Conservation (phyloP, 2,797 vertebrate species). For the Scolopax bukidnonensis region DNA sequence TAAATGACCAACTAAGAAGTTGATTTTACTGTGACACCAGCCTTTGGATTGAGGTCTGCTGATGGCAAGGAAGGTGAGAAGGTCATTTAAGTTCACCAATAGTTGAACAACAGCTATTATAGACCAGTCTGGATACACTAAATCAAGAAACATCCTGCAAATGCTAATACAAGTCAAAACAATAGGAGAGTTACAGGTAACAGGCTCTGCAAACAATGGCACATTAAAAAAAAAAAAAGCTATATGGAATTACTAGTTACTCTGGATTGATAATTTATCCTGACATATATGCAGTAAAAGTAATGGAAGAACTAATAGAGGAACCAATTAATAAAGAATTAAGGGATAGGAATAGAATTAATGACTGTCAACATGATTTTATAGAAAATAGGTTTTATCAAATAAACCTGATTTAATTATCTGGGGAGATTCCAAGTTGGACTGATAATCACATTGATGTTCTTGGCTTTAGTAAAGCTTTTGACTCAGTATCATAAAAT, state of each 20-base stretch:
- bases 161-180: neutral
- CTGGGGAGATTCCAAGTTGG: slow-evolving; percentile 60
- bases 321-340: slow-evolving; percentile 69
- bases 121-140: neutral
- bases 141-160: neutral
- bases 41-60: neutral
- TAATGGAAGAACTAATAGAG: slow-evolving; percentile 43
- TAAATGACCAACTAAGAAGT: neutral
- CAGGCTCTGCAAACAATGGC: neutral
- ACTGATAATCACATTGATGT: slow-evolving; percentile 61
- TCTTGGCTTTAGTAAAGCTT: slow-evolving; percentile 49
- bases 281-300: slow-evolving; percentile 45
- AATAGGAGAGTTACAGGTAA: neutral
- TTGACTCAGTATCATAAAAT: neutral
- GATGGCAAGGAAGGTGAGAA: neutral
- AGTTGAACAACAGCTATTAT: neutral
- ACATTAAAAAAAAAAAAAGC: neutral
- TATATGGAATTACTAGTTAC: neutral
- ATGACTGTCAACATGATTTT: slow-evolving; percentile 70
- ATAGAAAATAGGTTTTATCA: slow-evolving; percentile 69
- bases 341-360: slow-evolving; percentile 54
- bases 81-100: neutral
- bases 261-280: slow-evolving; percentile 34
- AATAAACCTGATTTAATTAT: slow-evolving; percentile 69
- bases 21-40: neutral